Evolutionary conservation across 2,113 vertebrate genomes (phyloP).

Genomic region (Plestiodon gilberti): DNA sequence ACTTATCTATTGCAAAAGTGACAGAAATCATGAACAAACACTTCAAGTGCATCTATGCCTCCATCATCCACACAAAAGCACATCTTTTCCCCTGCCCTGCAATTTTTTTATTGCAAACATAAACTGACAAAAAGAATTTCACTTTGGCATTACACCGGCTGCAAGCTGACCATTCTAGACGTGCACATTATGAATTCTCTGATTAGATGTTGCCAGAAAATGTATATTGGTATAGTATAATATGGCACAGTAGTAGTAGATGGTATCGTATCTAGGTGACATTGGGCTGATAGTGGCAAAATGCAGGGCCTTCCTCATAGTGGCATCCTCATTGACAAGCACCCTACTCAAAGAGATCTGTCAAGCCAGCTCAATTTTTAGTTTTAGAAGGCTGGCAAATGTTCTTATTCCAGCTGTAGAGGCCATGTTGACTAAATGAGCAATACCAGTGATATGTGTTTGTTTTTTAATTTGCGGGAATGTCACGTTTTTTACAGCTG

Average conservation of each 20-base stretch:
- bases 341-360: background rate
- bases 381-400: background rate
- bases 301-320: background rate
- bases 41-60: background rate
- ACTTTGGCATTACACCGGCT: background rate
- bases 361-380: background rate
- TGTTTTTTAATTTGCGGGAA: background rate
- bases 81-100: no score
- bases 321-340: background rate
- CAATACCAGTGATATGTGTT: no score
- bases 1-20: background rate
- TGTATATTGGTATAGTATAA: background rate
- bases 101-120: background rate
- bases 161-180: background rate
- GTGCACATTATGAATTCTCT: background rate
- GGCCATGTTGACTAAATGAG: no score
- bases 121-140: background rate
- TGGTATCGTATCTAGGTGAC: background rate
- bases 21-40: background rate
- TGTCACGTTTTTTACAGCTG: no score
- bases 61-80: background rate
- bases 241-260: background rate
- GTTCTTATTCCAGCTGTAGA: no score
- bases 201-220: background rate
- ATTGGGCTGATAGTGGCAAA: background rate